Percentiles rank a stretch among this genome's conserved stretches.
Conservation (phyloP, 2,797 vertebrate genomes). For the Parauchenoglanis punctatus region DNA sequence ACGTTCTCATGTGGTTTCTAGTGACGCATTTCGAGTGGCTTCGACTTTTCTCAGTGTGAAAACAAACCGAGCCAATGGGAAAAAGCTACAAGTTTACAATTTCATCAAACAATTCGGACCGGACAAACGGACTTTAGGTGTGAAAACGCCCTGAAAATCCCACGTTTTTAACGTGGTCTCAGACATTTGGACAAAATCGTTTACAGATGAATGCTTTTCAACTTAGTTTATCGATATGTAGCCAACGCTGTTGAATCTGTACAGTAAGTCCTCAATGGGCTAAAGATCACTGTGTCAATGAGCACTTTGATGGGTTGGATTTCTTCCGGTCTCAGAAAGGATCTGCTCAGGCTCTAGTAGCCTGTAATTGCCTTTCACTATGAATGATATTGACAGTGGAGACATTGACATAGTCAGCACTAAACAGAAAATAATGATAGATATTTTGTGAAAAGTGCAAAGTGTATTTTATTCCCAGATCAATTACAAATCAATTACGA, state of each 20-base stretch:
- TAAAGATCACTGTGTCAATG: neutral
- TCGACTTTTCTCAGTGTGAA: too few relatives aligned
- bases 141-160: too few relatives aligned
- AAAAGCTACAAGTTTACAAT: too few relatives aligned
- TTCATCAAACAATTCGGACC: too few relatives aligned
- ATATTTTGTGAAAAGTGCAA: constrained; percentile 39
- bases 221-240: neutral
- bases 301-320: neutral
- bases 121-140: too few relatives aligned
- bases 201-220: neutral
- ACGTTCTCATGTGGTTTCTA: too few relatives aligned
- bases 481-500: constrained; percentile 64
- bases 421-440: constrained; percentile 47
- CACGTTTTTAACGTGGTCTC: neutral
- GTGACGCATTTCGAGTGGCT: too few relatives aligned
- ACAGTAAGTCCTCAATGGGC: neutral
- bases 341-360: neutral
- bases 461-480: constrained; percentile 69
- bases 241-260: neutral
- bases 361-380: neutral
- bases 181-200: neutral
- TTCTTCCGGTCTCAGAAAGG: neutral
- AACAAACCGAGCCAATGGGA: too few relatives aligned
- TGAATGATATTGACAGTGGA: constrained; percentile 77
- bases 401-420: constrained; percentile 44